Evolutionary conservation across 2,797 vertebrate species (phyloP).

Genomic region (Anguilla megastoma): DNA sequence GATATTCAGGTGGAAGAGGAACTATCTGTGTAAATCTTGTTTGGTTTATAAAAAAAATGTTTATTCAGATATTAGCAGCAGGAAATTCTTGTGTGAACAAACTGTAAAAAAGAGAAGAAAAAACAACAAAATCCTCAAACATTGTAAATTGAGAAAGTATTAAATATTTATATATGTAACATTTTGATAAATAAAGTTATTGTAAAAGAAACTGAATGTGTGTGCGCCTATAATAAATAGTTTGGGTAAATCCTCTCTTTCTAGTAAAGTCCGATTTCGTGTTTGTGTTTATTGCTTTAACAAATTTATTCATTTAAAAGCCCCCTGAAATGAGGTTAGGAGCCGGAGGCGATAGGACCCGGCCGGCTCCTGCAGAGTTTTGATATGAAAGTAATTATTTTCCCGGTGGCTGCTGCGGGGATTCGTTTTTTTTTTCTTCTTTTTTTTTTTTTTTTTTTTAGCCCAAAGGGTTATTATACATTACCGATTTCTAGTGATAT

Average conservation of each 20-base stretch:
- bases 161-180: constrained; percentile 99
- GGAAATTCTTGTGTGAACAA: constrained; percentile 65
- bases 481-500: constrained; percentile 91
- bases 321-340: constrained; percentile 83
- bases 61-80: constrained; percentile 52
- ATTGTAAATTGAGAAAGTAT: constrained; percentile 83
- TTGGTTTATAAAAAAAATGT: constrained; percentile 56
- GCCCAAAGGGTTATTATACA: constrained; percentile 91
- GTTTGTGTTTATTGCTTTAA: constrained; percentile 95
- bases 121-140: constrained; percentile 79
- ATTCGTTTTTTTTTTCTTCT: constrained; percentile 73
- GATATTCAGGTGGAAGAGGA: constrained; percentile 75
- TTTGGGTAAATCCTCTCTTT: constrained; percentile 62
- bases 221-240: constrained; percentile 49
- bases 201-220: constrained; percentile 72
- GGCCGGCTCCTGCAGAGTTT: constrained; percentile 97
- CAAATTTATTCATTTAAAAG: constrained; percentile 93
- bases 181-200: constrained; percentile 98
- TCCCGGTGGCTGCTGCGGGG: constrained; percentile 94
- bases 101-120: constrained; percentile 58
- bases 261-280: constrained; percentile 75
- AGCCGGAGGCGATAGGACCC: constrained; percentile 89
- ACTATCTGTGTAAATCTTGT: constrained; percentile 46
- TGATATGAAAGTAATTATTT: constrained; percentile 99
- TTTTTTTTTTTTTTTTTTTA: constrained; percentile 58